Conservation (phyloP, 2,888 invertebrate genomes). For the Ypsolopha sequella region DNA sequence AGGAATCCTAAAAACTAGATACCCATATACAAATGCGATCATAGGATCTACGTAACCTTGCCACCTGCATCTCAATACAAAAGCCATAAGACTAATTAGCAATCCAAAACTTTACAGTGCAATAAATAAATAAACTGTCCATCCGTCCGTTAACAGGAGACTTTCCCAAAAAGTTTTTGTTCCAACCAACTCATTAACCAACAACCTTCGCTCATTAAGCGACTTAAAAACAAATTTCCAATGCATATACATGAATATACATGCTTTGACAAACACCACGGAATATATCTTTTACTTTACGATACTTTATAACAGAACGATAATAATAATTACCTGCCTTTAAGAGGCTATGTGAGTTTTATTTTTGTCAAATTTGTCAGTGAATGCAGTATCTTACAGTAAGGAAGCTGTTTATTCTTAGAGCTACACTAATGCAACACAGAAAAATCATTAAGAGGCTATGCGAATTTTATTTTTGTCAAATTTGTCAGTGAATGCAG, state of each 20-base stretch:
- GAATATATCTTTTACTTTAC: conserved; percentile 3
- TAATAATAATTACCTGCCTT: neutral
- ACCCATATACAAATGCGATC: too few relatives aligned
- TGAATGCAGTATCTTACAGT: too few relatives aligned
- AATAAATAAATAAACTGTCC: conserved; percentile 53
- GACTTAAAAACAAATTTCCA: conserved; percentile 24
- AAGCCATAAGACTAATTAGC: conserved; percentile 58
- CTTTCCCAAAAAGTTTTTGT: conserved; percentile 44
- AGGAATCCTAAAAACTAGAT: too few relatives aligned
- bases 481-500: too few relatives aligned
- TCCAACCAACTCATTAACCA: conserved; percentile 23
- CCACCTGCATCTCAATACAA: conserved; percentile 25
- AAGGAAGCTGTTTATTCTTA: too few relatives aligned
- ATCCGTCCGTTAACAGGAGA: conserved; percentile 16
- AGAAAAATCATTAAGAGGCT: too few relatives aligned
- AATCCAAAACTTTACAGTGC: conserved; percentile 51
- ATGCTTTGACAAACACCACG: conserved; percentile 12
- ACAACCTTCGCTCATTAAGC: conserved; percentile 34
- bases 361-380: too few relatives aligned
- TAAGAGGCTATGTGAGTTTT: too few relatives aligned
- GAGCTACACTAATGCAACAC: too few relatives aligned
- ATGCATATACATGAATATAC: conserved; percentile 32
- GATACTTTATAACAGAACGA: conserved; percentile 5
- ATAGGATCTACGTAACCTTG: neutral
- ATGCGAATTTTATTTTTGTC: too few relatives aligned